Evolutionary conservation across 2,888 invertebrate species (phyloP).

Genomic region (Syrista parreyssii): DNA sequence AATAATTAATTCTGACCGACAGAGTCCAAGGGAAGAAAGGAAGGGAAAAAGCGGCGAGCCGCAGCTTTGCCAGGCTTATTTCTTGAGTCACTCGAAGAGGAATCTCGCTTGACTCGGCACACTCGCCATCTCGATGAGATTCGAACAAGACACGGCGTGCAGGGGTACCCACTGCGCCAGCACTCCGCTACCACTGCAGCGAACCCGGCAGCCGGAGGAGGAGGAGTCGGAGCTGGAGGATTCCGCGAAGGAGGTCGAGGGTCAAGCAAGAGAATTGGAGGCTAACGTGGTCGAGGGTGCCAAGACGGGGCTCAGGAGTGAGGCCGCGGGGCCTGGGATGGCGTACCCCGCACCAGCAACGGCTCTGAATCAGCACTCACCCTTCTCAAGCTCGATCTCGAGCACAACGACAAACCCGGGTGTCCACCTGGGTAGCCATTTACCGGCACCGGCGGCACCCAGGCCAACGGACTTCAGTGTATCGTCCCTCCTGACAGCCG

Average conservation of each 20-base stretch:
- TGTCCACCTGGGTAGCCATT: conserved; percentile 79
- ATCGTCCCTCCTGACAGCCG: conserved; percentile 87
- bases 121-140: conserved; percentile 79
- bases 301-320: conserved; percentile 64
- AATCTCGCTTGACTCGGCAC: conserved; percentile 75
- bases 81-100: conserved; percentile 67
- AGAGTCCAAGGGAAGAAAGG: conserved; percentile 27
- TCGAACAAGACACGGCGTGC: conserved; percentile 72
- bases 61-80: conserved; percentile 25
- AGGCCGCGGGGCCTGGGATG: conserved; percentile 66
- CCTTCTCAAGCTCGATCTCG: conserved; percentile 48
- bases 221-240: conserved; percentile 34
- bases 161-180: conserved; percentile 74
- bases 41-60: conserved; percentile 13
- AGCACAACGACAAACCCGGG: conserved; percentile 37
- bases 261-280: conserved; percentile 45
- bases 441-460: conserved; percentile 88
- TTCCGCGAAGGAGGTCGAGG: conserved; percentile 49
- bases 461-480: conserved; percentile 94
- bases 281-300: conserved; percentile 61
- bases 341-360: conserved; percentile 66
- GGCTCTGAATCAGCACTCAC: conserved; percentile 61
- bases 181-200: conserved; percentile 66
- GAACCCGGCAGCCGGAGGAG: conserved; percentile 19
- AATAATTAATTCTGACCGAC: conserved; percentile 16